Conservation (phyloP, 2,797 vertebrate genomes). For the Galaxias olidus region DNA sequence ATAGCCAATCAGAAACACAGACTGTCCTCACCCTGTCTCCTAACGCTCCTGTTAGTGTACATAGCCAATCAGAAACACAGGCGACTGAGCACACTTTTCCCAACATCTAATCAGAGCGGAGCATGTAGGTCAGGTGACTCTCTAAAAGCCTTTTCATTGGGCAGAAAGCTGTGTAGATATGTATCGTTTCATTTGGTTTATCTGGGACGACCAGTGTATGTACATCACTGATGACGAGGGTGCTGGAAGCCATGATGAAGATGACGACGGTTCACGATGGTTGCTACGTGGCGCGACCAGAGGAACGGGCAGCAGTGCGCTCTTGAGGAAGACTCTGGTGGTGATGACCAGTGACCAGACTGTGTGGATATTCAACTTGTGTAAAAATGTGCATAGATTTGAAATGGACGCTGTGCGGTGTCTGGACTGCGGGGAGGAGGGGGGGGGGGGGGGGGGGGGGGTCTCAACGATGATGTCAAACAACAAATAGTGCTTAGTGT, state of each 20-base stretch:
- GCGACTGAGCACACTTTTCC: background rate
- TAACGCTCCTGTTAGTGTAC: background rate
- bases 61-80: constrained; percentile 4
- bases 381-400: constrained; percentile 39
- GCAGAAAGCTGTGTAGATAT: background rate
- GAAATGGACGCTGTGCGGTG: constrained; percentile 5
- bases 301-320: too few species aligned
- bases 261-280: background rate
- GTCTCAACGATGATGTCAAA: background rate
- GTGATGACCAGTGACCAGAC: constrained; percentile 16
- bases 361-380: constrained; percentile 20
- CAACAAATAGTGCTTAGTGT: too few species aligned
- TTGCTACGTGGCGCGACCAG: too few species aligned
- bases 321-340: background rate
- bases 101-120: constrained; percentile 1
- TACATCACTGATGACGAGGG: background rate
- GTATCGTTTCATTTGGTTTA: background rate
- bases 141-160: constrained; percentile 6
- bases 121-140: constrained; percentile 6
- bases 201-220: background rate
- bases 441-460: background rate
- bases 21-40: background rate
- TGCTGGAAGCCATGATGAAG: background rate
- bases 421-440: background rate
- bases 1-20: background rate